Percentiles rank a stretch among this genome's conserved stretches.
Evolutionary conservation across 2,797 vertebrate species (phyloP).

Genomic region (Synanceia verrucosa): DNA sequence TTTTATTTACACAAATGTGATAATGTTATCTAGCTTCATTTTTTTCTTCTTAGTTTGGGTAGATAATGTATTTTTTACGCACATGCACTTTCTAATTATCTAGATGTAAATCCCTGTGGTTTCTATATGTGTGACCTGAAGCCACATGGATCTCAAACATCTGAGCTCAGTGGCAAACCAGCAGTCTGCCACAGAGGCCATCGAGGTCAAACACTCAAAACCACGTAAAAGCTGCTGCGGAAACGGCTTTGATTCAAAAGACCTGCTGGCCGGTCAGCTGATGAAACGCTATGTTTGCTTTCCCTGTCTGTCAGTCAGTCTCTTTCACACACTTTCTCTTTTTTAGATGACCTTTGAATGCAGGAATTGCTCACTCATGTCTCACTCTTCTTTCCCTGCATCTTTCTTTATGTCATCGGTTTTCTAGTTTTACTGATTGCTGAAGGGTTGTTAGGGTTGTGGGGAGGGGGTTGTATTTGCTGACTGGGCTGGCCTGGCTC

Average conservation of each 20-base stretch:
- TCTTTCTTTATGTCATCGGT: conserved; percentile 24
- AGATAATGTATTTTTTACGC: neutral
- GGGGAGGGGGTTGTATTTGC: conserved; percentile 68
- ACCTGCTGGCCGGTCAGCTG: conserved; percentile 30
- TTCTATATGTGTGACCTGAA: neutral
- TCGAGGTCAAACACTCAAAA: conserved; percentile 36
- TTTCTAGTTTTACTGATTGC: conserved; percentile 35
- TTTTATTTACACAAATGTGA: neutral
- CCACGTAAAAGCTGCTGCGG: conserved; percentile 32
- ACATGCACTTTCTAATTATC: neutral
- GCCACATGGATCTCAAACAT: conserved; percentile 7
- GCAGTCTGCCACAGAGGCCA: conserved; percentile 21
- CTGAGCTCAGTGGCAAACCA: conserved; percentile 20
- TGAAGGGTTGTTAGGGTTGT: conserved; percentile 7
- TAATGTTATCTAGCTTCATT: neutral
- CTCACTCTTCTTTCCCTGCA: neutral
- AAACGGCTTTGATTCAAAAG: conserved; percentile 44
- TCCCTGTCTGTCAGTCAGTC: neutral
- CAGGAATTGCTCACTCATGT: neutral
- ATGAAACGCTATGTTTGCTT: conserved; percentile 13
- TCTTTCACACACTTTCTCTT: neutral
- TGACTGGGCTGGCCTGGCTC: conserved; percentile 77
- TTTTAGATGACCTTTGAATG: neutral
- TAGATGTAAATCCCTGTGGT: neutral
- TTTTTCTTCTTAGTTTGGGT: neutral